Evolutionary conservation across 2,888 invertebrate genomes (phyloP).

Genomic region (Apotomis capreana): DNA sequence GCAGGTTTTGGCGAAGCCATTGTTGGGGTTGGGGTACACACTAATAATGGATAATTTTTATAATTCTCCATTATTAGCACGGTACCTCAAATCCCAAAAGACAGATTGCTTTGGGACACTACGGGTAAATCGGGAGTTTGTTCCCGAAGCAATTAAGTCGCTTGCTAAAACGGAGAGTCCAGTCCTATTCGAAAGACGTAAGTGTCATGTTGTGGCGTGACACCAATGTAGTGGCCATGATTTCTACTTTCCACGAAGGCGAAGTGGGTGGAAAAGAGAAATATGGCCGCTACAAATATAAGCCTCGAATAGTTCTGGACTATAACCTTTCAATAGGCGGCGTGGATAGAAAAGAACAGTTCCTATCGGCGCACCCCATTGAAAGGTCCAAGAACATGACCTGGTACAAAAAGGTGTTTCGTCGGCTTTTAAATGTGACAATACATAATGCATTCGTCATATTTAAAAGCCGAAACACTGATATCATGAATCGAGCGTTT

Average conservation of each 20-base stretch:
- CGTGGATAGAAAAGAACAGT: too few species aligned
- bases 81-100: too few species aligned
- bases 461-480: background rate
- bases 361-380: too few species aligned
- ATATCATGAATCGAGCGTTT: background rate
- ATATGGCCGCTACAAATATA: background rate
- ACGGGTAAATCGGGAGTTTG: background rate
- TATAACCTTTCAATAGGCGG: conserved; percentile 4
- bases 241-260: background rate
- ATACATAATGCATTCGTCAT: too few species aligned
- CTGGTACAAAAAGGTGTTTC: too few species aligned
- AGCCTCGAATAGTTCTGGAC: conserved; percentile 25
- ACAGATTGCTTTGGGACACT: too few species aligned
- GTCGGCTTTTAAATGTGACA: too few species aligned
- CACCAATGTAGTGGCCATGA: conserved; percentile 7
- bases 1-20: conserved; percentile 2
- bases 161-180: background rate
- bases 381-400: too few species aligned
- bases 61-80: too few species aligned
- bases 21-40: background rate
- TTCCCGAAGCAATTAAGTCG: background rate
- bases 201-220: conserved; percentile 26
- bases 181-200: background rate
- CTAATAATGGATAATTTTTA: conserved; percentile 3
- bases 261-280: background rate